Evolutionary conservation across 2,797 vertebrate genomes (phyloP), one percentile per base, ranked within the genome.

Genomic region (Sciurus carolinensis): DNA sequence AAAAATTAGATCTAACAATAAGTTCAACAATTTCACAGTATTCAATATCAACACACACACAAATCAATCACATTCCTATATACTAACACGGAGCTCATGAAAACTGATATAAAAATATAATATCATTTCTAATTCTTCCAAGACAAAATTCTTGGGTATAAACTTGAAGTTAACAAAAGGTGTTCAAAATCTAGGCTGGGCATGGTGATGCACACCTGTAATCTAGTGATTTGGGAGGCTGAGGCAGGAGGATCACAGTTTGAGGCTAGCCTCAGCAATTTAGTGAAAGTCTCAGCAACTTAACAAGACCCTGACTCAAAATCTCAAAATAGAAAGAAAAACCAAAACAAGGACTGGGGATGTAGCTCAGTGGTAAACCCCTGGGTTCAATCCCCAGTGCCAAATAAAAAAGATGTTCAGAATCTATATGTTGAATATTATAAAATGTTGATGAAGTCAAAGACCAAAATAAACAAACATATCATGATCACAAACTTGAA

Each of bases 31-130:
- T 20, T 26, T 67, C 39, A 67, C 18, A 67, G 67, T 72, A 67
- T 47, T 87, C 5, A 82, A 87, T 14, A 64, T 22, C 36, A 85
- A 12, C 47, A 6, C 30, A 42, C 26, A 42, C 10, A 79, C n/a
- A 66, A 42, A 26, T 62, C 15, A 81, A 82, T 9, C 72, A 24
- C 24, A 47, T 95, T 82, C 87, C 76, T 72, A 80, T 79, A 59
- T 59, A 62, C 18, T 79, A 90, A 85, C 54, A 86, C 64, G 28
- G 4, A 80, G 52, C 59, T 57, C 59, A 62, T 59, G 20, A 62
- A 76, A 95, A 92, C 14, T 47, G 50, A 95, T 64, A 87, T 86
- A 36, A 92, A 73, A 92, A 87, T 87, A 87, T 20, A 57, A 66
- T 52, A 33, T 39, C 10, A 66, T 76, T 76, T 84, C 73, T n/a